A percentile compares a stretch with the other conserved stretches of the same genome.
Conservation (phyloP, 2,797 vertebrate species). For the Anableps anableps region DNA sequence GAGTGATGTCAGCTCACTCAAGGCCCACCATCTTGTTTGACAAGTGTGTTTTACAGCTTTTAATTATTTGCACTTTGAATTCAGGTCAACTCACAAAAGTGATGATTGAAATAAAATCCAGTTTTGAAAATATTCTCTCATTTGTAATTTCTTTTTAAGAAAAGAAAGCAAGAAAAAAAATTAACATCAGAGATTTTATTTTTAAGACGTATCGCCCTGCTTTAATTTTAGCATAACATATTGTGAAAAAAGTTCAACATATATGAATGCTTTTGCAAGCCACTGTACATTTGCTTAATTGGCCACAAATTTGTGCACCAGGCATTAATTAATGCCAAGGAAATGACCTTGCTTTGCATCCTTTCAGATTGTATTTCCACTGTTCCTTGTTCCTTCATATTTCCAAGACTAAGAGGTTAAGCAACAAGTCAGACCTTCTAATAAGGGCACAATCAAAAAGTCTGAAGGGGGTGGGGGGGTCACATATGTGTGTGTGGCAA, state of each 20-base stretch:
- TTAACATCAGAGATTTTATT: no score
- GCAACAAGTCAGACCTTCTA: slow-evolving; percentile 74
- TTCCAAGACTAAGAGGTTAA: slow-evolving; percentile 74
- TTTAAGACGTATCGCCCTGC: no score
- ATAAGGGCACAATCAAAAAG: slow-evolving; percentile 78
- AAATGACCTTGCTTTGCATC: slow-evolving; percentile 74
- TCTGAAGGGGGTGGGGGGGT: slow-evolving; percentile 70
- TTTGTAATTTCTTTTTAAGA: no score
- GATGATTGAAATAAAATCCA: no score
- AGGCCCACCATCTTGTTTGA: no score
- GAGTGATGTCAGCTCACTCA: no score
- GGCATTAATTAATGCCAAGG: slow-evolving; percentile 64
- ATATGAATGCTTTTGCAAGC: neutral
- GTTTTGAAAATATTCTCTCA: no score
- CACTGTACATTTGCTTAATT: slow-evolving; percentile 38
- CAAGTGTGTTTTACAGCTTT: no score
- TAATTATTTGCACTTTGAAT: no score
- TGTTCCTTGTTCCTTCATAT: slow-evolving; percentile 50
- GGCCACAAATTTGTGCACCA: slow-evolving; percentile 43
- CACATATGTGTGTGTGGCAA: slow-evolving; percentile 8
- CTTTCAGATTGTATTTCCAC: slow-evolving; percentile 50
- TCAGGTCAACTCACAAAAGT: no score
- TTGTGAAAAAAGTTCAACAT: neutral
- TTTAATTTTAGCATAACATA: neutral
- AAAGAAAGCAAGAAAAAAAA: no score